Conservation (phyloP, 1,140 invertebrate genomes). For the Varroa destructor region DNA sequence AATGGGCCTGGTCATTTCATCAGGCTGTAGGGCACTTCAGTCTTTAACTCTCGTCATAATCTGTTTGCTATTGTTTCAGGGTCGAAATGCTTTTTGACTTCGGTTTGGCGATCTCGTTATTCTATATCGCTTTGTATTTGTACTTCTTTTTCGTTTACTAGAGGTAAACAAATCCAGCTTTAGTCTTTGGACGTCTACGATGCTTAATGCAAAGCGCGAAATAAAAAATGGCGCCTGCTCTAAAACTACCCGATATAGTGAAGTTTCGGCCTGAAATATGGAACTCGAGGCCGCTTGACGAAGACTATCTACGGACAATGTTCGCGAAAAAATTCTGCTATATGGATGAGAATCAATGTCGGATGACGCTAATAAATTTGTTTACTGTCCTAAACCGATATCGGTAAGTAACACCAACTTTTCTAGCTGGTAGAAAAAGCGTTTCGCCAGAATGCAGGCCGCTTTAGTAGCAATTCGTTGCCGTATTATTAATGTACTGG, state of each 20-base stretch:
- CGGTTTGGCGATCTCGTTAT: constrained; percentile 5
- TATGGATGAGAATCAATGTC: neutral
- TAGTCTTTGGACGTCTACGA: no score
- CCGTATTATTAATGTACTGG: no score
- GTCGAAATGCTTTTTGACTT: constrained; percentile 3
- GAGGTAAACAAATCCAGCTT: neutral
- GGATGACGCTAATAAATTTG: neutral
- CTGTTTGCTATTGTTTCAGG: neutral
- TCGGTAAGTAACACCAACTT: no score
- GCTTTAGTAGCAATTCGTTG: no score
- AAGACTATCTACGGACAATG: neutral
- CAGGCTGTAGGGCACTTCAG: no score
- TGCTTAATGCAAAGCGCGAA: neutral
- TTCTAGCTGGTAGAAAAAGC: no score
- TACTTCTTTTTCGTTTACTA: constrained; percentile 21
- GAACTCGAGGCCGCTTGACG: constrained; percentile 6
- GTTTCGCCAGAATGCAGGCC: no score
- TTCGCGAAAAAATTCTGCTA: neutral
- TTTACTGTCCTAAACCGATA: neutral
- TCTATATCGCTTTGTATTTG: constrained; percentile 19
- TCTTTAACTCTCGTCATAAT: neutral
- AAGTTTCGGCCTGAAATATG: neutral
- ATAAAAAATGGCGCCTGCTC: neutral
- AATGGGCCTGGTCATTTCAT: no score
- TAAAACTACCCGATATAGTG: neutral